A percentile compares a stretch with the other conserved stretches of the same genome.
phyloP scores from a whole-genome alignment of 2,113 vertebrate genomes.

The Oncorhynchus masou region DNA sequence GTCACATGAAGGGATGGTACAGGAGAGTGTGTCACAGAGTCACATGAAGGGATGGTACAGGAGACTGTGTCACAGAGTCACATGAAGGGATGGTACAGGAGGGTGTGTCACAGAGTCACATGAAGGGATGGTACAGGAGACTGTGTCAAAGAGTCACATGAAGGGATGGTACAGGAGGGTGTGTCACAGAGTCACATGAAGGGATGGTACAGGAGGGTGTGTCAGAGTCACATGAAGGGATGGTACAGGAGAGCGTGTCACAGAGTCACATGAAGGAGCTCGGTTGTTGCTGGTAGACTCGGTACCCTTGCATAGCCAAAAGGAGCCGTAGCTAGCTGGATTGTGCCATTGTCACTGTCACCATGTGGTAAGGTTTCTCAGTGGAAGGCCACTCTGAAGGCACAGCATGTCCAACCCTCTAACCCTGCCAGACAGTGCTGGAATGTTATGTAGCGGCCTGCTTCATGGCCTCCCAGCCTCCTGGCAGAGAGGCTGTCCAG shows the following conservation, averaged over 20 bases:
- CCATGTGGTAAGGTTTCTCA: constrained; percentile 26
- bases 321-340: constrained; percentile 42
- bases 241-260: too few species aligned
- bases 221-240: constrained; percentile 20
- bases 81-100: background rate
- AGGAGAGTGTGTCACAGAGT: background rate
- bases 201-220: background rate
- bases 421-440: constrained; percentile 43
- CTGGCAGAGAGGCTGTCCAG: constrained; percentile 9
- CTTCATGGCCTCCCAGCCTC: constrained; percentile 25
- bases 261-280: constrained; percentile 28
- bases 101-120: constrained; percentile 5
- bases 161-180: background rate
- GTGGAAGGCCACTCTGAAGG: constrained; percentile 54
- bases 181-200: constrained; percentile 30
- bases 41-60: constrained; percentile 7
- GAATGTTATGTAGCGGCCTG: constrained; percentile 32
- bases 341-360: constrained; percentile 36
- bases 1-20: constrained; percentile 17
- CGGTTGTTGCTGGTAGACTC: background rate
- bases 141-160: background rate
- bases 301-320: constrained; percentile 59
- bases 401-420: constrained; percentile 45
- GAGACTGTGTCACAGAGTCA: constrained; percentile 2
- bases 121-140: background rate